Evolutionary conservation across 2,797 vertebrate species (phyloP), one percentile per base, ranked within the genome.

Genomic region (Notoglanidium macrostoma): DNA sequence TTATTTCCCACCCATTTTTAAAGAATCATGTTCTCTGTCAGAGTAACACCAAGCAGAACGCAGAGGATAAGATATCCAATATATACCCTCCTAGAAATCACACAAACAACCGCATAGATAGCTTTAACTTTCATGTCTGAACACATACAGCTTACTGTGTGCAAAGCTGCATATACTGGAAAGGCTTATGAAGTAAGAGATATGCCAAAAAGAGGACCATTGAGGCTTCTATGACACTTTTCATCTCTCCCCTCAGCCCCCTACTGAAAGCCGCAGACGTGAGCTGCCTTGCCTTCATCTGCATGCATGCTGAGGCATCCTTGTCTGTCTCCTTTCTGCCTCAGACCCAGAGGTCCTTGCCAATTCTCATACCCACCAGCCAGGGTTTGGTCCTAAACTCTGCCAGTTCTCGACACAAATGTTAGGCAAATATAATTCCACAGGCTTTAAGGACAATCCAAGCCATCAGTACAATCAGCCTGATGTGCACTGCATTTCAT

Each of bases 331-430:
- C 61, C 49, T 8, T 63, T 70, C 83, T 85, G 84, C 15, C 68
- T 76, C 63, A 55, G 87, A 70, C 70, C 89, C 89, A 89, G 76
- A 92, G 89, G 76, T 29, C 87, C 91, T 92, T 73, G 91, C 94
- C 91, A 91, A 88, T 91, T 92, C 90, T 91, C 92, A 86, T 77
- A 84, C 77, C 89, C 89, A 89, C 87, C 92, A 90, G 92, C 91
- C 86, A 88, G 68, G 89, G 87, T n/a, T 54, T 72, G 49, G 55
- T 54, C 76, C 59, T 19, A 73, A 84, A 32, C 46, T 10, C 49
- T 9, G n/a, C n/a, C 74, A 32, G 32, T 21, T 61, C 51, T 55
- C n/a, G 32, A 77, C n/a, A 26, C 15, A 29, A 29, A 54, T 10
- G 74, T 19, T 29, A 9, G 14, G 5, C 49, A 17, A 77, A 77